Evolutionary conservation across 35 echinoderm and acorn worm genomes (phyloP), one percentile per base, ranked within the genome.

Genomic region (Eucidaris tribuloides): DNA sequence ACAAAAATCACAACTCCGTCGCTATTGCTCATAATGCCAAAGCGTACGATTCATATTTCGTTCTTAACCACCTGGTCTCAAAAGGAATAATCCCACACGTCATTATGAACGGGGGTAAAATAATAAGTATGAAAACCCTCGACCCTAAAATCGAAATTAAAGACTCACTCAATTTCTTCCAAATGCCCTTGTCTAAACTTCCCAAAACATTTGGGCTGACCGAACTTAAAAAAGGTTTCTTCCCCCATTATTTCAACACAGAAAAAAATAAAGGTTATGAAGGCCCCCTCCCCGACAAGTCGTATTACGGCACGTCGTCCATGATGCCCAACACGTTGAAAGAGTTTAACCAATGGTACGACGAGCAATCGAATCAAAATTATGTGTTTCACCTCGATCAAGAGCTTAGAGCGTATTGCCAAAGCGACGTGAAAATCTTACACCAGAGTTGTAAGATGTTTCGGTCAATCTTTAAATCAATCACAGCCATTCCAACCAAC

Each of bases 221-320:
- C 30, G 88, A 84, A 19, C 38, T 91, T 1, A 91, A 84, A 24
- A 91, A 91, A 42, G 88, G 81, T n/a, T 84, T 76, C 43, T 91
- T 91, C 77, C 88, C 88, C 7, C 82, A 91, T 84, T 32, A 62
- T 2, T 91, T 91, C 36, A 91, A 91, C 48, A 79, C 25, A 25
- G 19, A 18, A 19, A 71, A 77, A 39, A 84, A 91, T 79, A 29
- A 84, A 84, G 63, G 65, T 25, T 91, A 91, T 58, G 88, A 84
- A 25, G 88, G 81, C 20, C 81, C 88, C 36, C n/a, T 78, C 27
- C 81, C 80, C 45, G 80, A 79, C 45, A 66, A 31, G 30, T 32
- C 29, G 34, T 66, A 66, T 28, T 66, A 32, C 25, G 63, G 63
- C 3, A 66, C 25, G 18, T 9, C 0, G 3, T 1, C 2, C 24